Evolutionary conservation across 1,140 invertebrate species (phyloP).

Genomic region (Euwallacea fornicatus): DNA sequence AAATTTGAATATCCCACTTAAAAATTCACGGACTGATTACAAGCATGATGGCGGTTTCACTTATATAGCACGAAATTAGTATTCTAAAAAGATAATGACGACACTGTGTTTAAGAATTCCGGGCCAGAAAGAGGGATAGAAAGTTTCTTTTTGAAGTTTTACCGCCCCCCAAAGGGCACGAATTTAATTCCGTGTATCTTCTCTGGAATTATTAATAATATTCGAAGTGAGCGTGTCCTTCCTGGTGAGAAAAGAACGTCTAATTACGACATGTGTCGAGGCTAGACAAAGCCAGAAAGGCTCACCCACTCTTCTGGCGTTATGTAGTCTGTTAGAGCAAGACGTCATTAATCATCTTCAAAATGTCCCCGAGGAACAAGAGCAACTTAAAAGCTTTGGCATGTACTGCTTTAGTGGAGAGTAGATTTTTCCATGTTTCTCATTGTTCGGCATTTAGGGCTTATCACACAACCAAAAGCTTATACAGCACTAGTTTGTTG

Average conservation of each 20-base stretch:
- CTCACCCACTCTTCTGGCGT: not conserved
- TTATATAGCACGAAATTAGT: slow-evolving; percentile 10
- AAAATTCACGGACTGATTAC: slow-evolving; percentile 12
- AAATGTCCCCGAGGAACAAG: slow-evolving; percentile 23
- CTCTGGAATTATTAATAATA: too few species aligned
- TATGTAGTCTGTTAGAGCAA: slow-evolving; percentile 9
- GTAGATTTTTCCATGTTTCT: too few species aligned
- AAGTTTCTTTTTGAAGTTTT: slow-evolving; percentile 3
- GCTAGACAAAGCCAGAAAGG: slow-evolving; percentile 29
- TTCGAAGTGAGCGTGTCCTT: too few species aligned
- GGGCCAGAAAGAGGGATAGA: not conserved
- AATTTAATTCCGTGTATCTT: not conserved
- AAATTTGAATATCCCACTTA: slow-evolving; percentile 3
- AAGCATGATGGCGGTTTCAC: slow-evolving; percentile 1
- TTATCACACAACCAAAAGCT: too few species aligned
- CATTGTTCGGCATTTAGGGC: too few species aligned
- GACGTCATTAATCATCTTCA: slow-evolving; percentile 33
- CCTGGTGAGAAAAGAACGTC: too few species aligned
- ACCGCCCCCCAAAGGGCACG: not conserved
- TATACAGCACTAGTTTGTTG: too few species aligned
- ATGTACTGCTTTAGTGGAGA: slow-evolving; percentile 5
- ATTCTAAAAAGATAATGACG: slow-evolving; percentile 12
- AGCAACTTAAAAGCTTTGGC: slow-evolving; percentile 31
- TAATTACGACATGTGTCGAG: not conserved
- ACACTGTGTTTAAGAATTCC: not conserved